Evolutionary conservation across 2,113 vertebrate genomes (phyloP).

Genomic region (Phocoena phocoena): DNA sequence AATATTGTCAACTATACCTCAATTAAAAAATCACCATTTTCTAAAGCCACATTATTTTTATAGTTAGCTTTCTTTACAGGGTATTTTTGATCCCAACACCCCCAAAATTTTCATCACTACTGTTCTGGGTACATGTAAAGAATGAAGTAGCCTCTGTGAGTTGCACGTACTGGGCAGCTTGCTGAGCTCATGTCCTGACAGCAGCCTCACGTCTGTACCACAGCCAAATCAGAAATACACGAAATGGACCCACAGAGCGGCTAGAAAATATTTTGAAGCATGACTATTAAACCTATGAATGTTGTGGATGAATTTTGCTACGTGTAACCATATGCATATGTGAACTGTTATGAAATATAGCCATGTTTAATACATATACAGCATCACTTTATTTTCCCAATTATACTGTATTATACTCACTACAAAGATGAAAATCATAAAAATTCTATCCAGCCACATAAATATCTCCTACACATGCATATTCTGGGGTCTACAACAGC

Average conservation of each 20-base stretch:
- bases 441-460: not conserved
- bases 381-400: not conserved
- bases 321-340: not conserved
- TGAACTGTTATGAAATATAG: not conserved
- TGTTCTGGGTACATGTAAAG: not conserved
- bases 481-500: not conserved
- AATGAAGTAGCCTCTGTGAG: not conserved
- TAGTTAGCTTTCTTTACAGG: not conserved
- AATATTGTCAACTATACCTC: not conserved
- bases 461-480: not conserved
- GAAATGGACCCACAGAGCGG: not conserved
- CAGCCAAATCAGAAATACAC: not conserved
- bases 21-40: not conserved
- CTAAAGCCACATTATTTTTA: not conserved
- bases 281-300: not conserved
- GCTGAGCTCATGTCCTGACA: not conserved
- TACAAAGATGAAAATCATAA: not conserved
- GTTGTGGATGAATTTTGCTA: not conserved
- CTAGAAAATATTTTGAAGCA: not conserved
- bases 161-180: rapidly evolving
- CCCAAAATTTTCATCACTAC: not conserved
- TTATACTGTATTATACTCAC: not conserved
- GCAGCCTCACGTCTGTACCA: not conserved
- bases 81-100: not conserved
- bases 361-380: not conserved